Percentiles rank a stretch among this genome's conserved stretches.
These are phyloP conservation scores for Leucoraja ocellata DNA, from an alignment of 2,797 vertebrate genomes.

Conservation along the genomic window DNA sequence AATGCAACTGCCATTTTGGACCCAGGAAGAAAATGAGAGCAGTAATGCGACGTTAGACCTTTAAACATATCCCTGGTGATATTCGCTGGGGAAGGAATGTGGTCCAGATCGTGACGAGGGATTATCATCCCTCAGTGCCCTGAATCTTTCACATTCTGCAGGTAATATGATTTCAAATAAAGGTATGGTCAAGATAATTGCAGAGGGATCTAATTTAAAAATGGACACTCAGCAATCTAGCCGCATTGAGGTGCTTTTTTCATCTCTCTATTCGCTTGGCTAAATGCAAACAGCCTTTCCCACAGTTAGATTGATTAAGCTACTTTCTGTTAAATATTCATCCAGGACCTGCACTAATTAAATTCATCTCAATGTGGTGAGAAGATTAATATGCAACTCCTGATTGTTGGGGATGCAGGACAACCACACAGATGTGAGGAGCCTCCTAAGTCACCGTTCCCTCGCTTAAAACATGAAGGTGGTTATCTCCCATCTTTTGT, in stretches of 20 bases:
- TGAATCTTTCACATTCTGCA: neutral
- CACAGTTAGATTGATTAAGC: neutral
- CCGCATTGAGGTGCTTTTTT: neutral
- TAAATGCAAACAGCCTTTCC: neutral
- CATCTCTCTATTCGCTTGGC: neutral
- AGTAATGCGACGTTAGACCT: too few relatives aligned
- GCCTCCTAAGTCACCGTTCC: neutral
- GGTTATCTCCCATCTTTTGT: neutral
- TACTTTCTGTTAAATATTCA: neutral
- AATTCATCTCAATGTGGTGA: neutral
- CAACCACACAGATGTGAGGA: neutral
- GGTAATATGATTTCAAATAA: neutral
- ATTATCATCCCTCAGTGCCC: neutral
- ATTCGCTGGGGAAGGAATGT: neutral
- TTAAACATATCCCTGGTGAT: neutral
- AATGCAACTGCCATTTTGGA: neutral
- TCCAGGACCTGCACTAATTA: too few relatives aligned
- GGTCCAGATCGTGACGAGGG: neutral
- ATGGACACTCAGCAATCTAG: neutral
- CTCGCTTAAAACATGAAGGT: neutral
- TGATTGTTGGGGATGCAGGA: conserved; percentile 27
- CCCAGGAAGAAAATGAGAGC: neutral
- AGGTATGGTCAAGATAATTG: neutral
- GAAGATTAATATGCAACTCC: conserved; percentile 1
- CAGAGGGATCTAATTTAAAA: neutral